Evolutionary conservation across 1,140 invertebrate genomes (phyloP).

Genomic region (Zaprionus gabonicus): DNA sequence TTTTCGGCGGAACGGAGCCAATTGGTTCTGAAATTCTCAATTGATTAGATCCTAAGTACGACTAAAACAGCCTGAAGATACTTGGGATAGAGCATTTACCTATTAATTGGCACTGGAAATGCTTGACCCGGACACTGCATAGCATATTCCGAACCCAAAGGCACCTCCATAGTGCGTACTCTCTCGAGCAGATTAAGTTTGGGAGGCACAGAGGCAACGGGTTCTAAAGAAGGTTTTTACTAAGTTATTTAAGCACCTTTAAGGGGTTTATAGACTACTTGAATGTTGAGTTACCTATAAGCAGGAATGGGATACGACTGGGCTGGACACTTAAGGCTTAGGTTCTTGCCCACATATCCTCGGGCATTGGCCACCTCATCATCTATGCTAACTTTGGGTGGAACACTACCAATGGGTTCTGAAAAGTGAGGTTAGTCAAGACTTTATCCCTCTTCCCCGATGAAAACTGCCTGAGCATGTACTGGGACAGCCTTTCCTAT

Average conservation of each 20-base stretch:
- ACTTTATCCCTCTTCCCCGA: too few relatives aligned
- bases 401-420: constrained; percentile 91
- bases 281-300: constrained; percentile 85
- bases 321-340: constrained; percentile 87
- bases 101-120: constrained; percentile 88
- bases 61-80: constrained; percentile 31
- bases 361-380: constrained; percentile 89
- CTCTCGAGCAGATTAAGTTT: constrained; percentile 84
- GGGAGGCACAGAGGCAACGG: constrained; percentile 80
- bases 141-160: constrained; percentile 86
- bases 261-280: constrained; percentile 7
- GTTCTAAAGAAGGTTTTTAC: constrained; percentile 35
- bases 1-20: constrained; percentile 88
- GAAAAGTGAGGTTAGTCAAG: constrained; percentile 32
- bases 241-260: too few relatives aligned
- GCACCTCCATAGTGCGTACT: constrained; percentile 86
- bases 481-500: constrained; percentile 85
- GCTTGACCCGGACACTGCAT: constrained; percentile 89
- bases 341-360: constrained; percentile 67
- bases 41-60: neutral
- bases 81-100: constrained; percentile 85
- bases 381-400: constrained; percentile 90
- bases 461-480: constrained; percentile 59
- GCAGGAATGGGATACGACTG: constrained; percentile 88
- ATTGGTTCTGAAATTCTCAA: constrained; percentile 87